These are phyloP conservation scores for Subacronicta megacephala DNA, from an alignment of 2,888 invertebrate species.

Conservation along the genomic window DNA sequence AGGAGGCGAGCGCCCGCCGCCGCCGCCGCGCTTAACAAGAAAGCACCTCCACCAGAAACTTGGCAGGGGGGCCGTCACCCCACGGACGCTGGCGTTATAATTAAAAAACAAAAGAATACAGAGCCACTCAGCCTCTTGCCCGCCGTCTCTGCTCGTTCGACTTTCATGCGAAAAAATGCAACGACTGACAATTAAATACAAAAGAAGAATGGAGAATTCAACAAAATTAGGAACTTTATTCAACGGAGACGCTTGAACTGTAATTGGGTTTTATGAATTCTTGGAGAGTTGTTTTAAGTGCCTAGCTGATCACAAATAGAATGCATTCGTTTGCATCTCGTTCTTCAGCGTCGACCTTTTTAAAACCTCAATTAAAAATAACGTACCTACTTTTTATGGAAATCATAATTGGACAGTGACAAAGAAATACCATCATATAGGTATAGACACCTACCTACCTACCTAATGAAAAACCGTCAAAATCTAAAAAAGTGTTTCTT, in stretches of 20 bases:
- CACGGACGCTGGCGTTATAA: conserved; percentile 84
- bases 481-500: too few species aligned
- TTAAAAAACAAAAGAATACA: conserved; percentile 90
- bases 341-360: too few species aligned
- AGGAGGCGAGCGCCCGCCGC: conserved; percentile 83
- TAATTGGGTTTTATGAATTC: conserved; percentile 59
- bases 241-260: conserved; percentile 49
- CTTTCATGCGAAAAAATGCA: conserved; percentile 85
- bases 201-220: conserved; percentile 60
- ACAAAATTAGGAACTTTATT: conserved; percentile 59
- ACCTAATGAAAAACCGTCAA: too few species aligned
- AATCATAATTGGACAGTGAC: too few species aligned
- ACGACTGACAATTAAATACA: conserved; percentile 75
- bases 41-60: conserved; percentile 86
- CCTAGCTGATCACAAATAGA: conserved; percentile 30
- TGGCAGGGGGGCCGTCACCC: conserved; percentile 78
- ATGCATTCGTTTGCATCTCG: conserved; percentile 32
- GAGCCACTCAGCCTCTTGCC: conserved; percentile 86
- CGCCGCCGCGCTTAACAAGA: conserved; percentile 83
- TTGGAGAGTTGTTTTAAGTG: conserved; percentile 40
- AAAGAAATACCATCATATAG: too few species aligned
- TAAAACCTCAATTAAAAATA: too few species aligned
- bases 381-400: too few species aligned
- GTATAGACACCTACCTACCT: too few species aligned
- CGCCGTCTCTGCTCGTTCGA: conserved; percentile 75